A percentile compares a stretch with the other conserved stretches of the same genome.
These are phyloP conservation scores for Coptodon rendalli DNA, from an alignment of 2,113 vertebrate genomes.

Conservation along the genomic window DNA sequence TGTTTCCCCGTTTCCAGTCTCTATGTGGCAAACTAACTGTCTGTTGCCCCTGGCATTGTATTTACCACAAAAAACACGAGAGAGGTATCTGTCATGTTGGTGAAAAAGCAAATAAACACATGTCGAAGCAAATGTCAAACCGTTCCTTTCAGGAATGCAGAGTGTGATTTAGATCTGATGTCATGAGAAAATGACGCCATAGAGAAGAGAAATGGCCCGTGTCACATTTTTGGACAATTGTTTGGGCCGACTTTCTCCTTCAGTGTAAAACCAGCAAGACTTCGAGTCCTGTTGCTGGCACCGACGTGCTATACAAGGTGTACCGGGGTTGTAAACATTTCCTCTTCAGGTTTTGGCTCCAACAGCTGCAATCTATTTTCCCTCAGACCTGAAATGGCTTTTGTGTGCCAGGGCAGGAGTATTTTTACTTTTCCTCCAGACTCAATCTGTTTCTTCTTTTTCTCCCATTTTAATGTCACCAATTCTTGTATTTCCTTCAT, in stretches of 20 bases:
- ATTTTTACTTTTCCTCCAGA: background rate
- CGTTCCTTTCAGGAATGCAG: background rate
- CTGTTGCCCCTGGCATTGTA: background rate
- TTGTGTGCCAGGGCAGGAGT: slow-evolving; percentile 30
- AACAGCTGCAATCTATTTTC: slow-evolving; percentile 60
- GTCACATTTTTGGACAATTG: background rate
- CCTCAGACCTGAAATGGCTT: slow-evolving; percentile 41
- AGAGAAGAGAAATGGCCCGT: background rate
- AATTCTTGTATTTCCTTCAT: background rate
- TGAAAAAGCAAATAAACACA: background rate
- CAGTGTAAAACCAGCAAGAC: background rate
- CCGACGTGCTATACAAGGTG: slow-evolving; percentile 32
- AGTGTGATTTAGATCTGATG: background rate
- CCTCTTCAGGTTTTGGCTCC: slow-evolving; percentile 29
- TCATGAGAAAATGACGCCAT: background rate
- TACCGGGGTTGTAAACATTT: slow-evolving; percentile 50
- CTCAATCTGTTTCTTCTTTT: background rate
- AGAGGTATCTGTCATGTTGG: background rate
- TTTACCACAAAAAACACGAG: background rate
- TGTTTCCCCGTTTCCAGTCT: background rate
- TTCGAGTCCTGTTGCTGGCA: slow-evolving; percentile 17
- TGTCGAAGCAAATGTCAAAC: background rate
- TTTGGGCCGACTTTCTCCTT: background rate
- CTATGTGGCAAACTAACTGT: background rate
- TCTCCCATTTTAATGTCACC: background rate